phyloP scores from a whole-genome alignment of 35 echinoderm and acorn worm genomes.

The Lytechinus variegatus region DNA sequence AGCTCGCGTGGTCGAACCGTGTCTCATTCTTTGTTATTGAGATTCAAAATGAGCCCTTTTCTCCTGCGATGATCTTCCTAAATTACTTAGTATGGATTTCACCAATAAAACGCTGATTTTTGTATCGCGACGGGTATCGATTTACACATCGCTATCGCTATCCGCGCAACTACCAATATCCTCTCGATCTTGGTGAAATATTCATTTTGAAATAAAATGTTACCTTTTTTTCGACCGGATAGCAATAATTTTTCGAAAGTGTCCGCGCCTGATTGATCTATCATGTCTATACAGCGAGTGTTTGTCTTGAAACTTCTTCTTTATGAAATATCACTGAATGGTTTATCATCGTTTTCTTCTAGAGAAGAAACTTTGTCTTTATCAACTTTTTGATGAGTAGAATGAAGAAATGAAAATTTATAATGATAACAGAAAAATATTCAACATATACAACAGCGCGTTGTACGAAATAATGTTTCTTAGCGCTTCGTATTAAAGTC shows the following conservation, averaged over 20 bases:
- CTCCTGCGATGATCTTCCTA: neutral
- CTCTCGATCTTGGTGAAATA: neutral
- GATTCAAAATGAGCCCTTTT: neutral
- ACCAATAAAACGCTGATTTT: constrained; percentile 19
- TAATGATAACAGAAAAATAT: no score
- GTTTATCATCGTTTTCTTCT: no score
- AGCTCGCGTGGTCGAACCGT: neutral
- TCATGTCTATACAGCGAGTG: neutral
- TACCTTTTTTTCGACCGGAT: neutral
- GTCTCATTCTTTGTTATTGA: neutral
- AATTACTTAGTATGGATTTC: constrained; percentile 20
- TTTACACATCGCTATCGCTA: neutral
- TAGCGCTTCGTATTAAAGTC: no score
- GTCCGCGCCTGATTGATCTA: neutral
- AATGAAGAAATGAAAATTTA: no score
- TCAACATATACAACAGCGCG: no score
- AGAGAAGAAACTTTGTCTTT: no score
- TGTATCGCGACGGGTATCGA: neutral
- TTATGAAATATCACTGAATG: neutral
- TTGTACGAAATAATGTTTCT: no score
- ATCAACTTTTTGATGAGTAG: no score
- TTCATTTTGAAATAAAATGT: neutral
- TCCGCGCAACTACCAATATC: neutral
- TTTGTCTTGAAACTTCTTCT: neutral
- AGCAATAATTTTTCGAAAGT: neutral